Evolutionary conservation across 2,888 invertebrate species (phyloP).

Genomic region (Saturnia pavonia): DNA sequence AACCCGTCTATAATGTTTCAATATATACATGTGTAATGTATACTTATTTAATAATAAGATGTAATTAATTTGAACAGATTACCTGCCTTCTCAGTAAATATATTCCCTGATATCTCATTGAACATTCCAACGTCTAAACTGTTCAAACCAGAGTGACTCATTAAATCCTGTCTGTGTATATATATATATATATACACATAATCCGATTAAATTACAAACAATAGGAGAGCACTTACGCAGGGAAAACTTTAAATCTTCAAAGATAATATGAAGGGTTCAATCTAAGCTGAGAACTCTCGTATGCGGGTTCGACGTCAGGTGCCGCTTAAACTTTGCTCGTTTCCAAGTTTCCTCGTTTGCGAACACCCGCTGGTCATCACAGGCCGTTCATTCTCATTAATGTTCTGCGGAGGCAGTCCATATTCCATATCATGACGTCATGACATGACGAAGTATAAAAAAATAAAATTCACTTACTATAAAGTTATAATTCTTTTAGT

Average conservation of each 20-base stretch:
- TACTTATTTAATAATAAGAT: no score
- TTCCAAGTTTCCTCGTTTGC: conserved; percentile 50
- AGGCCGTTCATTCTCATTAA: conserved; percentile 33
- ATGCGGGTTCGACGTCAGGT: conserved; percentile 40
- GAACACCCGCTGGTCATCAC: conserved; percentile 46
- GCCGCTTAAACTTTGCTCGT: conserved; percentile 46
- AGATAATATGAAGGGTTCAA: conserved; percentile 37
- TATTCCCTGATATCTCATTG: no score
- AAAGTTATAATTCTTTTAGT: no score
- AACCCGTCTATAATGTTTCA: no score
- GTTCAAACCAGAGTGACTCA: no score
- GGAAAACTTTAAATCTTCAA: conserved; percentile 33
- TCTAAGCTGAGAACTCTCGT: conserved; percentile 42
- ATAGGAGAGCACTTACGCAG: not conserved
- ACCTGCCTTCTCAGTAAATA: no score
- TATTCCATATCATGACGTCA: not conserved
- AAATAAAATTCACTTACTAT: no score
- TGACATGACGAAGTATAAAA: not conserved
- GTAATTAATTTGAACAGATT: no score
- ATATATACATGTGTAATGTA: no score
- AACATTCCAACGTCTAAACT: no score
- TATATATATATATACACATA: conserved; percentile 8
- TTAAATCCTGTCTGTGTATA: no score
- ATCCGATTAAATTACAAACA: not conserved
- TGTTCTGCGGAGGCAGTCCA: not conserved